phyloP scores from a whole-genome alignment of 2,888 invertebrate genomes.

The Sinopyrophorus schimmeli region DNA sequence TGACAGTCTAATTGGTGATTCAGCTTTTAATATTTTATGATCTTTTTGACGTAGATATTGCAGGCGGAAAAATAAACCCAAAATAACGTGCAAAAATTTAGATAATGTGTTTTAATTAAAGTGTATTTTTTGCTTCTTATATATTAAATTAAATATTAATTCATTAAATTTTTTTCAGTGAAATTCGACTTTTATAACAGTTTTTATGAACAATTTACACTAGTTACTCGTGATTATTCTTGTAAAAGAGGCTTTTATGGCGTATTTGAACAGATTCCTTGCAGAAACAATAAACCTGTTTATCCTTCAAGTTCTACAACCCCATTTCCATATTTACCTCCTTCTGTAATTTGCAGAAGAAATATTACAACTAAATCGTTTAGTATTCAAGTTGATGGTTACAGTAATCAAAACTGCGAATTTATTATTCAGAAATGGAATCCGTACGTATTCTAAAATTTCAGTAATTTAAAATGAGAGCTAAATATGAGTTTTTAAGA shows the following conservation, averaged over 20 bases:
- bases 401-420: slow-evolving; percentile 36
- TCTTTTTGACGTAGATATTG: too few relatives aligned
- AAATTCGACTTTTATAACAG: slow-evolving; percentile 45
- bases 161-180: slow-evolving; percentile 46
- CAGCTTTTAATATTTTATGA: too few relatives aligned
- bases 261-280: slow-evolving; percentile 53
- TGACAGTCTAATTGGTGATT: too few relatives aligned
- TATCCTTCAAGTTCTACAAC: slow-evolving; percentile 15
- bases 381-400: slow-evolving; percentile 41
- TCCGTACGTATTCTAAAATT: slow-evolving; percentile 16
- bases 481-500: too few relatives aligned
- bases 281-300: slow-evolving; percentile 31
- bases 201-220: slow-evolving; percentile 49
- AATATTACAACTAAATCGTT: slow-evolving; percentile 42
- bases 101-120: too few relatives aligned
- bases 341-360: slow-evolving; percentile 37
- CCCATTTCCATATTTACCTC: slow-evolving; percentile 16
- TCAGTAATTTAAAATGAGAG: background rate
- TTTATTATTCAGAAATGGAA: slow-evolving; percentile 33
- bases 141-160: too few relatives aligned
- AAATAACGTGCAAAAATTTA: too few relatives aligned
- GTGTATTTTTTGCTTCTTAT: too few relatives aligned
- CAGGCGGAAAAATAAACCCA: too few relatives aligned
- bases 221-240: slow-evolving; percentile 50
- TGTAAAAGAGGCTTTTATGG: slow-evolving; percentile 55